Percentiles rank a stretch among this genome's conserved stretches.
Evolutionary conservation across 2,797 vertebrate species (phyloP).

Genomic region (Sebastes glaucus): DNA sequence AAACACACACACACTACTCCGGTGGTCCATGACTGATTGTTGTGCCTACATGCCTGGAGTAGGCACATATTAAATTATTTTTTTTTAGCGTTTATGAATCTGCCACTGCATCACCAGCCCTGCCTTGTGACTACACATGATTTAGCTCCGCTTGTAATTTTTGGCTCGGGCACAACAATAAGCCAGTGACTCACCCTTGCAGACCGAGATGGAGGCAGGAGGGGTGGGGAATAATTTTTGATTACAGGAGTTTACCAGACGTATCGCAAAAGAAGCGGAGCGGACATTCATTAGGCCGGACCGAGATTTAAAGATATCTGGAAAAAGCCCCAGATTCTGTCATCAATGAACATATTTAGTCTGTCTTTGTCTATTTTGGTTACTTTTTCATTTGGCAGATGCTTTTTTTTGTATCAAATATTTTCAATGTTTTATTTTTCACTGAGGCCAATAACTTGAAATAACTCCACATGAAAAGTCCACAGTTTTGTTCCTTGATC

Average conservation of each 20-base stretch:
- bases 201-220: conserved; percentile 39
- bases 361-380: neutral
- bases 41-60: conserved; percentile 61
- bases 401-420: neutral
- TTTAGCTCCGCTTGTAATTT: conserved; percentile 64
- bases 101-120: conserved; percentile 38
- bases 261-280: conserved; percentile 28
- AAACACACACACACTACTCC: neutral
- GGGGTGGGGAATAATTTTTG: conserved; percentile 40
- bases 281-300: conserved; percentile 43
- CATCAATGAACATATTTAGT: neutral
- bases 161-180: conserved; percentile 51
- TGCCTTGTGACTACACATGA: conserved; percentile 46
- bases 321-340: conserved; percentile 2
- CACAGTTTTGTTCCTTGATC: neutral
- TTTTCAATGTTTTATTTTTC: neutral
- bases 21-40: conserved; percentile 46
- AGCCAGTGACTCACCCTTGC: conserved; percentile 64
- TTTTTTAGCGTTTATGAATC: conserved; percentile 48
- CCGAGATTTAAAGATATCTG: conserved; percentile 36
- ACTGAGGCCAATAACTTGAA: neutral
- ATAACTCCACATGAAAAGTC: neutral
- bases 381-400: neutral
- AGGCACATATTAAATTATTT: conserved; percentile 32
- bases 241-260: conserved; percentile 49